Evolutionary conservation across 1,140 invertebrate genomes (phyloP), one percentile per base, ranked within the genome.

Genomic region (Bombus picipes): DNA sequence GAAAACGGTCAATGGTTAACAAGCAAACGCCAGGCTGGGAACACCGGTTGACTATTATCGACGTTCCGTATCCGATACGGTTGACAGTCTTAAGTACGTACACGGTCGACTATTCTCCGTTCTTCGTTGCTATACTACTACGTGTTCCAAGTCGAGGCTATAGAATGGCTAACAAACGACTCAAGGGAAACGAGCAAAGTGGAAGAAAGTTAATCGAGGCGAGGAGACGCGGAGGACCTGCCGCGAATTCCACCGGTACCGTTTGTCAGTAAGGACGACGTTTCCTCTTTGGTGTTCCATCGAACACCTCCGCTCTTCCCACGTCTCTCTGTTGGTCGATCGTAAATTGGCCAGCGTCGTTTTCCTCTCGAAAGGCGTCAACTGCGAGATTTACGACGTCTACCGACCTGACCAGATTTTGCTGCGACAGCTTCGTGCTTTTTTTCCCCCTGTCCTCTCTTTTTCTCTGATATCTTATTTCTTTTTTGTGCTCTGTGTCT

Each of bases 301-400:
- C 71, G 81, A 80, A 85, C 83, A 85, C 83, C 83, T 85, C 77
- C 83, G 76, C 83, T 72, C 83, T 85, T 80, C 83, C 83, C 77
- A 85, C 83, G 83, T 85, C 41, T 53, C 76, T 47, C n/a, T 22
- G 41, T 79, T 70, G 53, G 32, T 22, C 83, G 76, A 80, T 85
- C 83, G 83, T 85, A 85, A 85, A 85, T 85, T 85, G 83, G 83
- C 83, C 76, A 72, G 75, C 76, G 68, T 85, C 83, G 76, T 85
- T 85, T 85, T 79, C 76, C 83, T 80, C 47, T 68, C 68, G 83
- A 85, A 85, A 85, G 66, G 68, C 83, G 68, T 85, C 83, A 80
- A 85, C 83, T 57, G 76, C 22, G 77, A 85, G 83, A 85, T 85
- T 85, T 85, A 85, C 83, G 83, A 70, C 83, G 76, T 78, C 83